Evolutionary conservation across 2,797 vertebrate genomes (phyloP), one percentile per base, ranked within the genome.

Genomic region (Pipistrellus kuhlii): DNA sequence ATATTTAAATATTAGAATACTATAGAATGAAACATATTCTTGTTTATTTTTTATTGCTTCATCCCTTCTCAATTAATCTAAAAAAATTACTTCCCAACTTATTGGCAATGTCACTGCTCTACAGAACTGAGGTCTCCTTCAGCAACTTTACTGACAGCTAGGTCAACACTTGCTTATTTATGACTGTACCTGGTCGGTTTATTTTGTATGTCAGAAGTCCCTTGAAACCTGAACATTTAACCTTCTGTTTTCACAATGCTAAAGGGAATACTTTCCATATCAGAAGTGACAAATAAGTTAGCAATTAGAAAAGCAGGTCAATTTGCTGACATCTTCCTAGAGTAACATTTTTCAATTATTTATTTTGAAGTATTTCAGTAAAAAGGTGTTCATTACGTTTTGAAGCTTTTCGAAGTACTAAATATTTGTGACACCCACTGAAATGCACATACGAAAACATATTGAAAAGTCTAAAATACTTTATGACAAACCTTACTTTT

Each of bases 331-430:
- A 51, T 14, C 11, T 53, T 92, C 69, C 27, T 92, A 18, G 46
- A 41, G 46, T 35, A 92, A 30, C 3, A 85, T 55, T 53, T 57
- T 35, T 51, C 0, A 30, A 55, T 77, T 69, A 51, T 76, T 83
- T 92, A 82, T 41, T 59, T 91, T 89, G 30, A 91, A 93, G 21
- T 32, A 73, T 72, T 35, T 93, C 71, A 44, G 14, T 77, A 77
- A 89, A 14, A 95, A 85, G 10, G 53, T 8, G 7, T 53, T 86
- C 4, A 55, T 83, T 85, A 76, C 83, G 85, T 69, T 38, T 27
- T 85, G 20, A 85, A 57, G 18, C 21, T 75, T 46, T 93, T 25
- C 4, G 55, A 48, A 80, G 14, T 44, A 59, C 15, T 9, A 72
- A 3, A 57, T 57, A 90, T 57, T 92, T 72, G 48, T 14, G 20